Conservation (phyloP, 1,140 invertebrate species). For the Neotoxoptera formosana region DNA sequence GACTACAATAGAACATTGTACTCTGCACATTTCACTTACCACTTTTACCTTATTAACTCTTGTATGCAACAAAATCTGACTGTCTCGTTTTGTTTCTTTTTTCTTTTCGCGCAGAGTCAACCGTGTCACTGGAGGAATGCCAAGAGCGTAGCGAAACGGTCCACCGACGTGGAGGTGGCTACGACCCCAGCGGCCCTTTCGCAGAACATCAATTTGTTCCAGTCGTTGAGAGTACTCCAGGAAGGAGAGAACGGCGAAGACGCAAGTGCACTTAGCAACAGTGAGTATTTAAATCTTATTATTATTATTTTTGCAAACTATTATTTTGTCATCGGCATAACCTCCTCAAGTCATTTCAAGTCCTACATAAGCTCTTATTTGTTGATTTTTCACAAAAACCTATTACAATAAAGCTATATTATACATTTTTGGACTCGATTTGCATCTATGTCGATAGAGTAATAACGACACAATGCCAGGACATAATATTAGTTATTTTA, state of each 20-base stretch:
- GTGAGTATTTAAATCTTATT: slow-evolving; percentile 57
- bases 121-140: slow-evolving; percentile 91
- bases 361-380: not conserved
- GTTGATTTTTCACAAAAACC: not conserved
- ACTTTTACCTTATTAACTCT: not conserved
- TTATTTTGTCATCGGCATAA: not conserved
- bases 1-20: not conserved
- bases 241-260: slow-evolving; percentile 81
- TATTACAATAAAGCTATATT: not conserved
- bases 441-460: no score
- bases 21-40: not conserved
- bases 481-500: not conserved
- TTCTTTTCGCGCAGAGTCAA: slow-evolving; percentile 73
- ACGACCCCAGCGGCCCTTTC: slow-evolving; percentile 68
- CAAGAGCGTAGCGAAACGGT: slow-evolving; percentile 74
- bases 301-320: not conserved
- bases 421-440: not conserved
- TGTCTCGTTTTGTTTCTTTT: not conserved
- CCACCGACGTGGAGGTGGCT: slow-evolving; percentile 63
- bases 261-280: slow-evolving; percentile 63
- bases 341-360: not conserved
- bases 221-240: slow-evolving; percentile 84
- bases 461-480: not conserved
- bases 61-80: not conserved
- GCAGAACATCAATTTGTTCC: slow-evolving; percentile 88